A percentile compares a stretch with the other conserved stretches of the same genome.
Evolutionary conservation across 2,113 vertebrate species (phyloP).

Genomic region (Phainopepla nitens): DNA sequence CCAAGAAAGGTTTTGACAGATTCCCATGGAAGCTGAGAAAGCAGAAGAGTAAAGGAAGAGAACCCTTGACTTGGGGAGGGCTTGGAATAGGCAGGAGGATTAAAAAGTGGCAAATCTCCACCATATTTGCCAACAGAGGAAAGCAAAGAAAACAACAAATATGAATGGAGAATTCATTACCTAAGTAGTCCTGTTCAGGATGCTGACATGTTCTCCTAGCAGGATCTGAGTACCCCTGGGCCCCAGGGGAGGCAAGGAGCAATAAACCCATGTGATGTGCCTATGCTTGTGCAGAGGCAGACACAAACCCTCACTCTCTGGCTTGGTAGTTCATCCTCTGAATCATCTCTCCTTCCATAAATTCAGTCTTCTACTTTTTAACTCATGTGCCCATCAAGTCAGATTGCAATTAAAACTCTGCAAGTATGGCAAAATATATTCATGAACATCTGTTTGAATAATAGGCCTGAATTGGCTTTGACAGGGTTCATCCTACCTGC

Average conservation of each 20-base stretch:
- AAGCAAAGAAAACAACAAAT: neutral
- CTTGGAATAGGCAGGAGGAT: neutral
- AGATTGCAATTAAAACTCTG: slow-evolving; percentile 24
- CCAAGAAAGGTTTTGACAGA: neutral
- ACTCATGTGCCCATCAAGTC: neutral
- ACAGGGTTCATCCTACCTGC: neutral
- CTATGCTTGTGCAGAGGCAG: neutral
- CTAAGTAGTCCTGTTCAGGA: neutral
- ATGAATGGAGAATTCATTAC: neutral
- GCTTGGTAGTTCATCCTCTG: neutral
- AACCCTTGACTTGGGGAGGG: neutral
- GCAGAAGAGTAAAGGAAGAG: neutral
- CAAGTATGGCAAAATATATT: slow-evolving; percentile 34
- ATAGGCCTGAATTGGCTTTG: neutral
- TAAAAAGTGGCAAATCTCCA: neutral
- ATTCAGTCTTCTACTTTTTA: neutral
- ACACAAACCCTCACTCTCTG: neutral
- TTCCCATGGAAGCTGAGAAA: neutral
- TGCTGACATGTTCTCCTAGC: neutral
- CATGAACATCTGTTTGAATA: slow-evolving; percentile 49
- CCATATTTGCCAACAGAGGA: neutral
- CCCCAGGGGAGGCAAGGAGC: neutral
- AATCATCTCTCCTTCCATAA: neutral
- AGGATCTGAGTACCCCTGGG: neutral
- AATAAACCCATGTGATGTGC: neutral